phyloP scores from a whole-genome alignment of 2,888 invertebrate species.

The Dasysyrphus tricinctus region DNA sequence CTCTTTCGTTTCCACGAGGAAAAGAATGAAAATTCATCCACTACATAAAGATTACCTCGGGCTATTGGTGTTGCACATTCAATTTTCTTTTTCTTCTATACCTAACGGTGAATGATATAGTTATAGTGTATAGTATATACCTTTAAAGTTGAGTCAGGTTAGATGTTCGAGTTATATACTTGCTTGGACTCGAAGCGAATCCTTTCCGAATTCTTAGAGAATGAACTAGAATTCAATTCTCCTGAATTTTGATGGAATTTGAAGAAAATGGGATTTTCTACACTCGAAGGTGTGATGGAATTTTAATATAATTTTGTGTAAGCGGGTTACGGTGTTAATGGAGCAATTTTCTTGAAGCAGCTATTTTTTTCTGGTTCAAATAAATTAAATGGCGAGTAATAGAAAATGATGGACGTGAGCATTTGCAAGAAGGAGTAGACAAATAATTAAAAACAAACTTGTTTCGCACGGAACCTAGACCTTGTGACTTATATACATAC shows the following conservation, averaged over 20 bases:
- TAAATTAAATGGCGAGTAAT: too few relatives aligned
- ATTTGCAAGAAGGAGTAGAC: too few relatives aligned
- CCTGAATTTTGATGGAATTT: constrained; percentile 10
- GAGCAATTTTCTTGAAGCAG: not conserved
- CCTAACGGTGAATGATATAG: constrained; percentile 4
- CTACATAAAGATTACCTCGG: constrained; percentile 44
- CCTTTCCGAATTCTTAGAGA: constrained; percentile 8
- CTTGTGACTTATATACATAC: too few relatives aligned
- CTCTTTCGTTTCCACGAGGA: constrained; percentile 11
- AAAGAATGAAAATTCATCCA: constrained; percentile 35
- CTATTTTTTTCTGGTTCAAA: not conserved
- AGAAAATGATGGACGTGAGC: too few relatives aligned
- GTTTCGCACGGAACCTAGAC: too few relatives aligned
- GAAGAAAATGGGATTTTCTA: constrained; percentile 12
- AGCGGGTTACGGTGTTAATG: constrained; percentile 42
- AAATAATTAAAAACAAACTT: too few relatives aligned
- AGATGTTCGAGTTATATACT: not conserved
- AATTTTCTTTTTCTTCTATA: constrained; percentile 32
- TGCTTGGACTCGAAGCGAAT: not conserved
- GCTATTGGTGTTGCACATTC: constrained; percentile 48
- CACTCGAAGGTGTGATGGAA: constrained; percentile 37
- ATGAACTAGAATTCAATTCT: constrained; percentile 3
- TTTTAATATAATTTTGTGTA: constrained; percentile 46
- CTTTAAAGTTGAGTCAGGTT: too few relatives aligned
- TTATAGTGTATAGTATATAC: not conserved